Evolutionary conservation across 2,113 vertebrate genomes (phyloP), one percentile per base, ranked within the genome.

Genomic region (Epinephelus fuscoguttatus): DNA sequence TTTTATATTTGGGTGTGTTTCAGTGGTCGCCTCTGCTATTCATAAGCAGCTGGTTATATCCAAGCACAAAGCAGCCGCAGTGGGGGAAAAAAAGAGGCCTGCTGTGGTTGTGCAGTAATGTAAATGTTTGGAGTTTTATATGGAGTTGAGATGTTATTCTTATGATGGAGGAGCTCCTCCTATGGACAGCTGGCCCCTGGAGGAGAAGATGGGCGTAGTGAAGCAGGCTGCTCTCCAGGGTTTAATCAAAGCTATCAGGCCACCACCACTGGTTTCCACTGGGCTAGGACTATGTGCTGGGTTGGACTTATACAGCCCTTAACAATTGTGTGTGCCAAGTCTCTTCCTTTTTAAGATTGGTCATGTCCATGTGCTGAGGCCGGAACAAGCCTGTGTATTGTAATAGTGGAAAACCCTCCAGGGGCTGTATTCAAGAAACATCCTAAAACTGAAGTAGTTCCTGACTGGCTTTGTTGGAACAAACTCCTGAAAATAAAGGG

Each of bases 41-140:
- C 92, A 91, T 93, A 92, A 93, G 87, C 89, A 92, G 90, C 90
- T 90, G 81, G 85, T 91, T 90, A 82, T 90, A 93, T 78, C 89
- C 80, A 21, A 90, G 89, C 85, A 75, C 79, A 89, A 93, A 94
- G 87, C 88, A 90, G 87, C 93, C 90, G 67, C 93, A 94, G 87
- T 84, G 83, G 82, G 30, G 25, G 45, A 82, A 84, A 87, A 87
- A 84, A 66, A 19, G 72, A 87, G 89, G 84, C 84, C 87, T 87
- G 78, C 82, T 91, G 93, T 88, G 92, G 91, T 93, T 86, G 57
- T 88, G 91, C 86, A 90, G 91, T 93, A 93, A 94, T 94, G 93
- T 94, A 94, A 94, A 95, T 94, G 93, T 94, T 95, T 94, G 88
- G 90, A 92, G 91, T 93, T 95, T 95, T 94, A 92, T 93, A 92